Evolutionary conservation across 2,888 invertebrate species (phyloP).

Genomic region (Eremobia ochroleuca): DNA sequence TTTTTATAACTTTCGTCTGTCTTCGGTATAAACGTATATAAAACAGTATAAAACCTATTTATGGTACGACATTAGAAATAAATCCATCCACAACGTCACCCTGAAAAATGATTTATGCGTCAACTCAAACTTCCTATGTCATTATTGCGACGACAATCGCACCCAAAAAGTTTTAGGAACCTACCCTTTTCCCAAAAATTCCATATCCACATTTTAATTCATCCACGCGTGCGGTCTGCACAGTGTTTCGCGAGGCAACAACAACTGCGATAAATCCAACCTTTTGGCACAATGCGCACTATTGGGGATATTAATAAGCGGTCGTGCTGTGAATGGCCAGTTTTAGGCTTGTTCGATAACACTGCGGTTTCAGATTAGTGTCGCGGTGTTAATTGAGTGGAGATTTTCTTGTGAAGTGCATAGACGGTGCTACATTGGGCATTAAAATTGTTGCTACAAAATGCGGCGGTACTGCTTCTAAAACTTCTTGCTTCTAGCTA

Average conservation of each 20-base stretch:
- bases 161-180: constrained; percentile 48
- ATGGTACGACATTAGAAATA: background rate
- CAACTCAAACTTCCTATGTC: constrained; percentile 27
- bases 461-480: no score
- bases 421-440: background rate
- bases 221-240: constrained; percentile 47
- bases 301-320: constrained; percentile 78
- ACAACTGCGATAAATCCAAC: constrained; percentile 77
- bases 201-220: constrained; percentile 51
- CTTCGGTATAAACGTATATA: no score
- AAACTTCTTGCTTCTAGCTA: no score
- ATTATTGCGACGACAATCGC: constrained; percentile 55
- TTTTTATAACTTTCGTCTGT: background rate
- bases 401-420: constrained; percentile 1
- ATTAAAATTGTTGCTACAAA: no score
- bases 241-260: constrained; percentile 64
- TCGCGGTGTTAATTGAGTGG: constrained; percentile 37
- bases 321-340: constrained; percentile 69
- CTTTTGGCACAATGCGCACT: constrained; percentile 74
- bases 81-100: constrained; percentile 11
- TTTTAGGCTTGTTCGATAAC: constrained; percentile 54
- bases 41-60: background rate
- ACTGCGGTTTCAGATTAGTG: constrained; percentile 42
- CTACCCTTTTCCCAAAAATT: constrained; percentile 46
- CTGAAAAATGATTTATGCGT: constrained; percentile 45